A percentile compares a stretch with the other conserved stretches of the same genome.
Conservation (phyloP, 2,888 invertebrate species). For the Ophraella communa region DNA sequence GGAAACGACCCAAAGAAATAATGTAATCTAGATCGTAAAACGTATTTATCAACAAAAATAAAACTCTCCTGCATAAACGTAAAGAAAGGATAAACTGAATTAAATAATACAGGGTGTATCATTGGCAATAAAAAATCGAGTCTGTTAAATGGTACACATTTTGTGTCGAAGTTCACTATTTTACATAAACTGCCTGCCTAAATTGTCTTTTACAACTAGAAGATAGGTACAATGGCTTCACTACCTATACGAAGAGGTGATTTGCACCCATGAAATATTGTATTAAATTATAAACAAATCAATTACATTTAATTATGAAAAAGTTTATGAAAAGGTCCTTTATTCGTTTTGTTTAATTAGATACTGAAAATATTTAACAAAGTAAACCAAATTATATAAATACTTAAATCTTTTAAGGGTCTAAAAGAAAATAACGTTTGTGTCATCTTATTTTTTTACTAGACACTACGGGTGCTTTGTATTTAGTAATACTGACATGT, state of each 20-base stretch:
- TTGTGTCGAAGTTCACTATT: too few relatives aligned
- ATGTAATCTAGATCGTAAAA: slow-evolving; percentile 22
- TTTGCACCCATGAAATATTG: too few relatives aligned
- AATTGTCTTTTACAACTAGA: too few relatives aligned
- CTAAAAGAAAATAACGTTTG: background rate
- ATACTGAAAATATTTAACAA: background rate
- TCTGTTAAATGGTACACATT: too few relatives aligned
- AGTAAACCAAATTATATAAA: background rate
- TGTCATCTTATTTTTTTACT: background rate
- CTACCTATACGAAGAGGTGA: too few relatives aligned
- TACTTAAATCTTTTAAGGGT: background rate
- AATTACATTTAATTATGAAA: too few relatives aligned
- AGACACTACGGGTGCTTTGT: background rate
- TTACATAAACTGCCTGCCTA: too few relatives aligned
- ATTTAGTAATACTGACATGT: background rate
- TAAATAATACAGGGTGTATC: background rate
- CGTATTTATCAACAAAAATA: slow-evolving; percentile 6
- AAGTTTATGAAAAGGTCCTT: too few relatives aligned
- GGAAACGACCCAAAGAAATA: slow-evolving; percentile 24
- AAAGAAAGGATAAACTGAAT: background rate
- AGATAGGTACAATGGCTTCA: too few relatives aligned
- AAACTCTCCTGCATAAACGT: background rate
- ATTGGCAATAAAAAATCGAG: too few relatives aligned
- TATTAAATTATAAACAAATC: too few relatives aligned
- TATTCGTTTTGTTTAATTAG: too few relatives aligned